Evolutionary conservation across 2,888 invertebrate genomes (phyloP), one percentile per base, ranked within the genome.

Genomic region (Desoria tigrina): DNA sequence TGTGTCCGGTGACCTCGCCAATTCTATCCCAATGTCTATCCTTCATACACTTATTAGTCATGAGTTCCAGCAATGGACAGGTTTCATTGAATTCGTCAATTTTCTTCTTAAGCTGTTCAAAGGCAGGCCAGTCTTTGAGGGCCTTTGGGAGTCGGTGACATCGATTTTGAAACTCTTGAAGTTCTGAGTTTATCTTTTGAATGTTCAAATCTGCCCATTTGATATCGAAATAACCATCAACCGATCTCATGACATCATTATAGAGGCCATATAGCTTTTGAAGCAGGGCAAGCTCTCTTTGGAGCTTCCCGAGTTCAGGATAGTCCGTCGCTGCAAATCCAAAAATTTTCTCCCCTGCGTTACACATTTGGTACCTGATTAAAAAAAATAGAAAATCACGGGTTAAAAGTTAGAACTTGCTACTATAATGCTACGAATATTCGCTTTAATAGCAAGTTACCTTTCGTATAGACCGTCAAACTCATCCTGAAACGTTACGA

Each of bases 71-170:
- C 37, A 94, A 79, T 0, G 93, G 93, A 78, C 92, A 92, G 9
- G 89, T 90, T 79, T 93, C 88, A 78, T 89, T 92, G 79, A 94
- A 94, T 78, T 94, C 92, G 75, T 94, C 93, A 68, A 94, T 92
- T 53, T 9, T 21, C n/a, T 87, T 87, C 78, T 92, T 93, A 65
- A 94, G 80, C 74, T 92, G 92, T 60, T 89, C 84, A 78, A 83
- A 94, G 0, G 94, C 93, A 0, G 90, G 90, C 76, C 76, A 76
- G 61, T 90, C 88, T 78, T 90, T 89, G 86, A 94, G 87, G 0
- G 85, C 92, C 79, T 86, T 89, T 0, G 94, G 94, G 57, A 94
- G 81, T 78, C 88, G 89, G 24, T 90, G 87, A 78, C 92, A 93
- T 78, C 92, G 88, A 6, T 37, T 45, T 42, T 58, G 56, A 42